Evolutionary conservation across 2,888 invertebrate genomes (phyloP), one percentile per base, ranked within the genome.

Genomic region (Liopterus haemorrhoidalis): DNA sequence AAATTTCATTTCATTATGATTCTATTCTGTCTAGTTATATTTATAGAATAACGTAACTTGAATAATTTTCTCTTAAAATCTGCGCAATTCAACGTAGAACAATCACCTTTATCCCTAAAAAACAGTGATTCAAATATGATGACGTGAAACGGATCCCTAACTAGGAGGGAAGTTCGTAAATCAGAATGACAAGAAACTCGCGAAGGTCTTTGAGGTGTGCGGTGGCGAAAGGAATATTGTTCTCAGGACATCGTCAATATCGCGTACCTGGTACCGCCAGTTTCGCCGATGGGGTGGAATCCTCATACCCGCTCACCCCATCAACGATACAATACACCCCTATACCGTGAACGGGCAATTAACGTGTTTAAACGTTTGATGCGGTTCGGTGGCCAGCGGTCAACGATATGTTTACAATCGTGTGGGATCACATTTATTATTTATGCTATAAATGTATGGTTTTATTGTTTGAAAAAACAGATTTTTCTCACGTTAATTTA

Each of bases 191-290:
- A 24, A 6, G 24, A 24, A 6, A 24, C 6, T n/a, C 8, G n/a
- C 24, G 24, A 24, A 6, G 12, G 18, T 33, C 14, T 15, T 25
- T 11, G 15, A 11, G 39, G 52, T 54, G 54, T 54, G 55, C 49
- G 47, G 55, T 54, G 55, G 46, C 36, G 38, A 41, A 49, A 46
- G 42, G 50, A 49, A 48, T 49, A 53, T 49, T 50, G 48, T 51
- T 52, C 53, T 43, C 48, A 39, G 32, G 50, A 50, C 55, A 60
- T 58, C 57, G 61, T 67, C 67, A 58, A 68, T 68, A 67, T 56
- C 49, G 53, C 54, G 68, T 66, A 52, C 67, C 66, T 55, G 67
- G 66, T 54, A 65, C 67, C 50, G 55, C 28, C 40, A 33, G 20
- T 24, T 18, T 33, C 52, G 11, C 18, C 22, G 36, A 28, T 37